Conservation (phyloP, 2,113 vertebrate species). For the Hippocampus barbouri region DNA sequence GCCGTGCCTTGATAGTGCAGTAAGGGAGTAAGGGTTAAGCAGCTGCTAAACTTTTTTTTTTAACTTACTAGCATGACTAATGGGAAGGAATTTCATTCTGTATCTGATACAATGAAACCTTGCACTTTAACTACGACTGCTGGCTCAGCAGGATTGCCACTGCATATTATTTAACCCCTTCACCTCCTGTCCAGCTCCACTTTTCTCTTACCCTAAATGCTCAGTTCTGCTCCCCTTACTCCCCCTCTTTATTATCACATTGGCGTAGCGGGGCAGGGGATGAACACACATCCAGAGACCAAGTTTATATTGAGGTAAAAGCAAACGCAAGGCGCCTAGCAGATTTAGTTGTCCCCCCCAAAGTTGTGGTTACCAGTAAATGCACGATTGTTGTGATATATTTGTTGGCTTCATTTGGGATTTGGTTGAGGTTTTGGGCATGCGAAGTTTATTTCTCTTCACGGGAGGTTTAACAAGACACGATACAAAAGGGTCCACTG, state of each 20-base stretch:
- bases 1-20: conserved; percentile 27
- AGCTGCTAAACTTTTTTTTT: neutral
- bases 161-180: conserved; percentile 71
- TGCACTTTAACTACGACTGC: conserved; percentile 76
- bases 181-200: conserved; percentile 58
- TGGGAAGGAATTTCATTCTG: conserved; percentile 74
- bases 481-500: conserved; percentile 64
- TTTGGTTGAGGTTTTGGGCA: conserved; percentile 27
- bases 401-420: conserved; percentile 22
- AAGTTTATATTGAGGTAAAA: conserved; percentile 27
- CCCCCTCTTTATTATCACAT: conserved; percentile 20
- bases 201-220: conserved; percentile 32
- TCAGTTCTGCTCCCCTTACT: conserved; percentile 16
- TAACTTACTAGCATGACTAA: conserved; percentile 72
- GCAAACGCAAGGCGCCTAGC: neutral
- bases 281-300: neutral
- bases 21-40: neutral
- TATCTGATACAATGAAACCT: conserved; percentile 76
- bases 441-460: conserved; percentile 32
- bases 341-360: conserved; percentile 7
- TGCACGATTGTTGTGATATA: conserved; percentile 12
- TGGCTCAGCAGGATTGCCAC: conserved; percentile 73
- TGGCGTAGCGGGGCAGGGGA: conserved; percentile 22
- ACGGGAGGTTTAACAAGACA: conserved; percentile 48
- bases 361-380: conserved; percentile 10